Base-by-base conservation (phyloP, 2,797 vertebrate genomes). In the Microchirus variegatus region DNA sequence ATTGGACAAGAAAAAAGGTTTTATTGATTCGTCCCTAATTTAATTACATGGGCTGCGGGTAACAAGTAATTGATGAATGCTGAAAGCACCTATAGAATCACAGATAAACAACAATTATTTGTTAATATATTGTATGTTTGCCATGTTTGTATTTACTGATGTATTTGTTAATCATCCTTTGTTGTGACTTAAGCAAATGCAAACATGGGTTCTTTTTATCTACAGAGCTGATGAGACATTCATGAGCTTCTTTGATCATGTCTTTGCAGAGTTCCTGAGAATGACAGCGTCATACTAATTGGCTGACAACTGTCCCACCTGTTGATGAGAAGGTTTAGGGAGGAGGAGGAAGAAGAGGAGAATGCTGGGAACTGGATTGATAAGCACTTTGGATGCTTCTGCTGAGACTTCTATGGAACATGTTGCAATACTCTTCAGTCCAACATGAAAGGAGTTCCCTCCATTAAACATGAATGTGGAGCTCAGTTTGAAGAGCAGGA, bases 241-340 rank as follows among this genome's bases (percentile, higher is more conserved):
- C 1, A 8, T 1, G 47, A 14, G 31, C 11, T 58, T 57, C 47
- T 59, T 53, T 3, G 11, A 46, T 66, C 13, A 18, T 77, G 22
- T 70, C 53, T 13, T 77, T 83, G 12, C 79, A 92, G 90, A 67
- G 53, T 61, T 84, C 69, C 85, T 64, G 85, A 67, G 77, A 81
- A 75, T 63, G 88, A 92, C 9, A 79, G 82, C 1, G 1, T 83
- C 43, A 50, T 84, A 38, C 80, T 90, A 50, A 86, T 92, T 51
- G 86, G 84, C 70, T 92, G 85, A 91, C 26, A 0, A 31, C 26
- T 13, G 42, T 17, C 13, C 17, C 19, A 36, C 11, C 43, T 49
- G n/a, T 16, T 64, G 46, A 67, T 49, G 45, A 67, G 22, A 51
- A 8, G 1, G 8, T 61, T 63, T 41, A 38, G 17, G 58, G 56